Evolutionary conservation across 2,113 vertebrate species (phyloP), one percentile per base, ranked within the genome.

Genomic region (Struthio camelus): DNA sequence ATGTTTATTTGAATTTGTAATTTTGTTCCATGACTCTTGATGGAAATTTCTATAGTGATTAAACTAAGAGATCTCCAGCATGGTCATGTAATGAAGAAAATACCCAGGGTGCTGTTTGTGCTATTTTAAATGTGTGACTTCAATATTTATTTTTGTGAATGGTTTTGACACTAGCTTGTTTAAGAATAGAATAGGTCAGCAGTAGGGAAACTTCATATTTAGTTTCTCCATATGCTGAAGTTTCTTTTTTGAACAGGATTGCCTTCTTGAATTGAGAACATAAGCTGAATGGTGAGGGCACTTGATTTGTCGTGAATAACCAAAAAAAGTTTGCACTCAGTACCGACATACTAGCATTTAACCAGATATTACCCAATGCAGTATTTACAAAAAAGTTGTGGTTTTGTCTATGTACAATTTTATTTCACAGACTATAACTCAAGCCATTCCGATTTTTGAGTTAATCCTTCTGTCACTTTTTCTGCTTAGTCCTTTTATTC

Each of bases 71-170:
- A 59, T 91, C 48, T 91, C 61, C 56, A 0, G 1, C 2, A 4
- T 77, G 34, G 81, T 93, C 92, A 85, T 19, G 42, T 89, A 87
- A 85, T 85, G 70, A 89, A 46, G 34, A 64, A 27, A 81, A 80
- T 70, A 67, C 4, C 17, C 12, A 85, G 34, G 58, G 32, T 95
- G 34, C 12, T 69, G 23, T 58, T 89, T 80, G 44, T 92, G 78
- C 89, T 96, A 80, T 97, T 95, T 95, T 94, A 40, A 89, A 87
- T 44, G 71, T 92, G 81, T 95, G 87, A 95, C 84, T 95, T 95
- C 62, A 92, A 78, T 70, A 54, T 96, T 95, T 95, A 94, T 94
- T 94, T 96, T 80, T 93, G 75, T 95, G 84, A 95, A 92, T 95
- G 78, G 27, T 79, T 94, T 30, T 89, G 89, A 70, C 66, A 69